Base-by-base conservation (phyloP, 2,888 invertebrate genomes). In the Euproctis similis region DNA sequence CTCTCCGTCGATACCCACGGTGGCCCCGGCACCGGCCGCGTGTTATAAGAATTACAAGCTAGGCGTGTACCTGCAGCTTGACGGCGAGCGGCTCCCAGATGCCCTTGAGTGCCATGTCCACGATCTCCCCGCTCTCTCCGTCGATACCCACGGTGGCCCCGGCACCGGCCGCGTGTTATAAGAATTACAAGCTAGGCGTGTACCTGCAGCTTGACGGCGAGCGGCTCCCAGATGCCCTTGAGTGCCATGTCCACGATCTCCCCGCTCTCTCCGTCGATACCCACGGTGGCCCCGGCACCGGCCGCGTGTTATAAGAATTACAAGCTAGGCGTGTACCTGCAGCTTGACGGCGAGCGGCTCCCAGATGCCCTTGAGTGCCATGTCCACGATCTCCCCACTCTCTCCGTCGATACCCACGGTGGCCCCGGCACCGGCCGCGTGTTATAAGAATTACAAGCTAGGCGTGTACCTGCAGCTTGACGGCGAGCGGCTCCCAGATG, bases 71-170 rank as follows among this genome's bases (percentile, higher is more conserved):
- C 82, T 99, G 98, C 58, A 96, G 84, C 73, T 99, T 98, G 11
- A 99, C 99, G 4, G 96, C 90, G 29, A 98, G 86, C 10, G 99
- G 98, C 64, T 99, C 99, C 97, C 98, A 99, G 34, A 99, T 91
- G 28, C 92, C 94, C 49, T 92, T 90, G 18, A 87, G 86, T 53
- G 90, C 90, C 94, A 98, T 97, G 75, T 98, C 96, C 0, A n/a
- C n/a, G n/a, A n/a, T n/a, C n/a, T n/a, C n/a, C n/a, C n/a, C n/a
- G n/a, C n/a, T n/a, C n/a, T n/a, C n/a, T n/a, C n/a, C n/a, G n/a
- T n/a, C n/a, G n/a, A n/a, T n/a, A n/a, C n/a, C n/a, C n/a, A n/a
- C n/a, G n/a, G n/a, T n/a, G n/a, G n/a, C n/a, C n/a, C n/a, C n/a
- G n/a, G n/a, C n/a, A n/a, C n/a, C n/a, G n/a, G n/a, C n/a, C n/a